These are phyloP conservation scores for Alligator mississippiensis DNA, from an alignment of 2,113 vertebrate genomes.

Conservation along the genomic window DNA sequence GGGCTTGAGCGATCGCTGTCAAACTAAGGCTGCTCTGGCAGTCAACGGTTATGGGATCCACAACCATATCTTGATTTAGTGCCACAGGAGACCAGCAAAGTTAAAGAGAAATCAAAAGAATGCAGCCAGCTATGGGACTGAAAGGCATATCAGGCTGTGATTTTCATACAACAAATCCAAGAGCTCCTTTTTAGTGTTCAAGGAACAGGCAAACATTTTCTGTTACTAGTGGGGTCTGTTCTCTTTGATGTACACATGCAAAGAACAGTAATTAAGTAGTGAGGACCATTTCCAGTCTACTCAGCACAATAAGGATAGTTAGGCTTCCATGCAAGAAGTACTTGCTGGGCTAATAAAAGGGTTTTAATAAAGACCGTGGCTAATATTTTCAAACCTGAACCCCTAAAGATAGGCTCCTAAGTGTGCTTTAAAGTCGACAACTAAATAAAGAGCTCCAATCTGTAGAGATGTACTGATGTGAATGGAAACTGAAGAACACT, in stretches of 20 bases:
- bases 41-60: background rate
- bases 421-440: background rate
- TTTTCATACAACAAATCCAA: background rate
- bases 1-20: fast-evolving
- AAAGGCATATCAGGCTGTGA: background rate
- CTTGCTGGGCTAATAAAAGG: background rate
- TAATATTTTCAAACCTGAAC: background rate
- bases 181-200: background rate
- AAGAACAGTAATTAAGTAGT: background rate
- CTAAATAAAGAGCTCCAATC: background rate
- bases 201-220: background rate
- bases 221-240: background rate
- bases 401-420: background rate
- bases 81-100: background rate
- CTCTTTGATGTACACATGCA: background rate
- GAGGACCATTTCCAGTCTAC: background rate
- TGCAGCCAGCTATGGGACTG: background rate
- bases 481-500: background rate
- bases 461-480: background rate
- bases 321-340: background rate
- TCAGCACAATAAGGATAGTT: background rate
- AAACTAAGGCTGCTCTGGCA: background rate
- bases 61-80: background rate
- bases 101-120: background rate
- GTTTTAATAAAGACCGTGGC: background rate